Percentiles rank a stretch among this genome's conserved stretches.
phyloP scores from a whole-genome alignment of 2,888 invertebrate genomes.

The Apodemia duryi region DNA sequence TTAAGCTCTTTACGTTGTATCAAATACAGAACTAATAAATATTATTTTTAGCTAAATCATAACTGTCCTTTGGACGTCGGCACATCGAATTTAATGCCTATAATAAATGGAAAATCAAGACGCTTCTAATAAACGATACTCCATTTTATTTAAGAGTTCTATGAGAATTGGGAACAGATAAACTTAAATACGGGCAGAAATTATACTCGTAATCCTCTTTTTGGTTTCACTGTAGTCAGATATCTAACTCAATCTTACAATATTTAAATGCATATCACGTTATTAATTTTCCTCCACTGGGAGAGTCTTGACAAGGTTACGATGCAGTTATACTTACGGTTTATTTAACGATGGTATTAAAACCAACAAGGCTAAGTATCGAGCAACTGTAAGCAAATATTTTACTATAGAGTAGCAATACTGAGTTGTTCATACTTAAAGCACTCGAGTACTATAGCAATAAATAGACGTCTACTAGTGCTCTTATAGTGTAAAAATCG shows the following conservation, averaged over 20 bases:
- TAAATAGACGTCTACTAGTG: neutral
- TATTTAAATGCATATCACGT: slow-evolving; percentile 16
- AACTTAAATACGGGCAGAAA: neutral
- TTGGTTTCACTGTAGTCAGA: neutral
- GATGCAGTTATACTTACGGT: slow-evolving; percentile 33
- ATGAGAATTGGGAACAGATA: no score
- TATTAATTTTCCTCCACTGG: slow-evolving; percentile 30
- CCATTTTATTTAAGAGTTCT: no score
- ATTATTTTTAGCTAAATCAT: no score
- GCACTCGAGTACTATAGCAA: neutral
- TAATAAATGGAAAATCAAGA: no score
- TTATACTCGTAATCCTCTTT: neutral
- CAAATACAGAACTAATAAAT: no score
- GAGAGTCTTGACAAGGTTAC: slow-evolving; percentile 32
- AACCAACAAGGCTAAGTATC: slow-evolving; percentile 61
- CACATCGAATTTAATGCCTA: no score
- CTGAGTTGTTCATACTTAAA: neutral
- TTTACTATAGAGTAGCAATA: slow-evolving; percentile 4
- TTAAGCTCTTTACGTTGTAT: no score
- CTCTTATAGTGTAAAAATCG: neutral
- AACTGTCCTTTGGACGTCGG: no score
- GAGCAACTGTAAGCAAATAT: neutral
- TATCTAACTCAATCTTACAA: neutral
- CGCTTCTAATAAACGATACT: neutral
- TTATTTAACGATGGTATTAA: slow-evolving; percentile 47